These are phyloP conservation scores for Macaria liturata DNA, from an alignment of 2,888 invertebrate genomes.

Conservation along the genomic window DNA sequence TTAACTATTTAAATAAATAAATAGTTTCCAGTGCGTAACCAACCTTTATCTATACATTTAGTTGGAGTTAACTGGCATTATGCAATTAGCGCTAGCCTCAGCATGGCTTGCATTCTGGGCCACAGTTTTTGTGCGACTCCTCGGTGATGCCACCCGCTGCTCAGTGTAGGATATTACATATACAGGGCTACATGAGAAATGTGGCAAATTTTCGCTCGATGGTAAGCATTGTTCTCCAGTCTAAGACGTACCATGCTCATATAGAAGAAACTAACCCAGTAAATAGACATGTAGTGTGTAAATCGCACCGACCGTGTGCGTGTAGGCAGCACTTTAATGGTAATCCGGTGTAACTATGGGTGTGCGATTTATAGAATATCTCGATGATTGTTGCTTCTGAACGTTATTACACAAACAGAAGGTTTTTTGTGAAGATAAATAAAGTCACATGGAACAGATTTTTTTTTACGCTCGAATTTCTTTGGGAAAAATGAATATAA, in stretches of 20 bases:
- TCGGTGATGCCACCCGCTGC: slow-evolving; percentile 12
- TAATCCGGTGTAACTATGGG: slow-evolving; percentile 1
- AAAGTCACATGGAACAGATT: no score
- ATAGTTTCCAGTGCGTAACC: slow-evolving; percentile 7
- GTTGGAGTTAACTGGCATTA: slow-evolving; percentile 21
- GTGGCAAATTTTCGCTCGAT: no score
- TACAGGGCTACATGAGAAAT: neutral
- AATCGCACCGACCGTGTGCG: slow-evolving; percentile 1
- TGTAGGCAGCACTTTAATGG: slow-evolving; percentile 7
- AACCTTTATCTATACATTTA: slow-evolving; percentile 8
- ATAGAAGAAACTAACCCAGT: neutral
- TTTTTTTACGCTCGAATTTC: no score
- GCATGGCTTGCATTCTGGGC: slow-evolving; percentile 19
- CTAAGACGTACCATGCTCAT: no score
- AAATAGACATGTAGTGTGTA: neutral
- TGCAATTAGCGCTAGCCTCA: slow-evolving; percentile 23
- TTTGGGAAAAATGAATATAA: no score
- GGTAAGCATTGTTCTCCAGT: no score
- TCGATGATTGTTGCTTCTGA: slow-evolving; percentile 3
- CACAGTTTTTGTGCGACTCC: slow-evolving; percentile 7
- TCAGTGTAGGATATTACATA: slow-evolving; percentile 3
- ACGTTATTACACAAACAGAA: no score
- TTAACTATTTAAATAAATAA: no score
- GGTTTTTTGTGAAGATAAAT: no score
- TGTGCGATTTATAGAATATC: slow-evolving; percentile 8